Evolutionary conservation across 2,113 vertebrate genomes (phyloP).

Genomic region (Sinocyclocheilus maitianheensis): DNA sequence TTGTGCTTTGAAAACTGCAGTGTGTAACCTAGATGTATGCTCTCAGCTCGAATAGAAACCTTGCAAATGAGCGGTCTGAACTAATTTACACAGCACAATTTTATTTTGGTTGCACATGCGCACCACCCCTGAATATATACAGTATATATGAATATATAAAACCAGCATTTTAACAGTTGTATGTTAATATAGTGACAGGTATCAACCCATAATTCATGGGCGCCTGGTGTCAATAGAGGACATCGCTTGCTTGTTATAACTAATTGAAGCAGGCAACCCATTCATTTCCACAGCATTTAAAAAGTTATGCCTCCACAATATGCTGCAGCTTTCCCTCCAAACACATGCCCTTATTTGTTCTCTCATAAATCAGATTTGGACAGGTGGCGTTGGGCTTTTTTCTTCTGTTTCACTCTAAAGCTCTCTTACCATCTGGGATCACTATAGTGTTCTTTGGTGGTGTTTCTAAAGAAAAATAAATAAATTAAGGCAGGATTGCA

Average conservation of each 20-base stretch:
- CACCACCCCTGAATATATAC: too few relatives aligned
- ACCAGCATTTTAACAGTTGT: background rate
- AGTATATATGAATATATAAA: background rate
- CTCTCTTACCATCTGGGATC: conserved; percentile 36
- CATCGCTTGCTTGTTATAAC: conserved; percentile 1
- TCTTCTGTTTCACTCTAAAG: background rate
- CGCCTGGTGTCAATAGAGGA: conserved; percentile 36
- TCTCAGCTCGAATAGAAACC: too few relatives aligned
- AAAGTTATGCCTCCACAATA: conserved; percentile 17
- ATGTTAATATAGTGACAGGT: conserved; percentile 45
- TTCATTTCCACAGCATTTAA: conserved; percentile 3
- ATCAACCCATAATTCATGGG: conserved; percentile 40
- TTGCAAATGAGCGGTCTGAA: too few relatives aligned
- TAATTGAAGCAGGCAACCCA: conserved; percentile 27
- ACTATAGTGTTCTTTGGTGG: conserved; percentile 5
- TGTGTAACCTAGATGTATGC: too few relatives aligned
- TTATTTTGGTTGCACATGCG: too few relatives aligned
- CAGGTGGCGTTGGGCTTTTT: conserved; percentile 33
- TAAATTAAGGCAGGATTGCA: background rate
- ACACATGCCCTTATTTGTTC: conserved; percentile 35
- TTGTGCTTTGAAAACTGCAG: too few relatives aligned
- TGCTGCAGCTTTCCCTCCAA: conserved; percentile 26
- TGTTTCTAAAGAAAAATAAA: conserved; percentile 18
- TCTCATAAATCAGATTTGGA: conserved; percentile 47
- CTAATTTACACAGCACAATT: too few relatives aligned